Evolutionary conservation across 2,113 vertebrate genomes (phyloP), one percentile per base, ranked within the genome.

Genomic region (Trogon melanurus): DNA sequence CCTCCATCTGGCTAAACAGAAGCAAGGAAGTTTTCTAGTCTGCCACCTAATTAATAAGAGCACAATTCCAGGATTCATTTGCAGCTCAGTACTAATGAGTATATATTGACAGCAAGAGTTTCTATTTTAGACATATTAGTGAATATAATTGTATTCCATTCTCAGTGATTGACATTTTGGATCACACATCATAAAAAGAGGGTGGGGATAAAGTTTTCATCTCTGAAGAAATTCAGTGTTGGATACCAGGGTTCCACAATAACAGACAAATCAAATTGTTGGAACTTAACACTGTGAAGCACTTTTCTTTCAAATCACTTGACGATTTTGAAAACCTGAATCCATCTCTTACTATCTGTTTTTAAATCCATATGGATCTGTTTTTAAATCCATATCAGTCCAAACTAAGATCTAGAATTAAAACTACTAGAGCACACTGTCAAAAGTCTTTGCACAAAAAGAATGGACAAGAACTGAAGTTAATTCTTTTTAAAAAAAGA

Each of bases 81-180:
- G 92, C 92, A 97, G 79, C 88, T 98, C 79, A 71, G 83, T 96
- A 96, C 95, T 97, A 97, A 95, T 97, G 97, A 98, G 92, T 89
- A 79, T 93, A 93, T 95, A 97, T 96, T 97, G 96, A 97, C 96
- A 97, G 97, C 88, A 96, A 93, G 96, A 94, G 89, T 94, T 97
- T 96, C 97, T 94, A 96, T 98, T 97, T 97, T 96, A 97, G 93
- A 97, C 89, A 91, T 97, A 97, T 96, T 97, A 97, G 97, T 97
- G 96, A 97, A 95, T 82, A 65, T 97, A 92, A 96, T 96, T 97
- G 97, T 97, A 97, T 96, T 97, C 86, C 85, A 93, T 91, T 89
- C 95, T 89, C 78, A 95, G 60, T 98, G 96, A 96, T 96, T 97
- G 97, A 95, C 96, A 98, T 97, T 97, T 97, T 92, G 96, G 73